These are phyloP conservation scores for Bombus huntii DNA, from an alignment of 1,140 invertebrate genomes.

Conservation along the genomic window DNA sequence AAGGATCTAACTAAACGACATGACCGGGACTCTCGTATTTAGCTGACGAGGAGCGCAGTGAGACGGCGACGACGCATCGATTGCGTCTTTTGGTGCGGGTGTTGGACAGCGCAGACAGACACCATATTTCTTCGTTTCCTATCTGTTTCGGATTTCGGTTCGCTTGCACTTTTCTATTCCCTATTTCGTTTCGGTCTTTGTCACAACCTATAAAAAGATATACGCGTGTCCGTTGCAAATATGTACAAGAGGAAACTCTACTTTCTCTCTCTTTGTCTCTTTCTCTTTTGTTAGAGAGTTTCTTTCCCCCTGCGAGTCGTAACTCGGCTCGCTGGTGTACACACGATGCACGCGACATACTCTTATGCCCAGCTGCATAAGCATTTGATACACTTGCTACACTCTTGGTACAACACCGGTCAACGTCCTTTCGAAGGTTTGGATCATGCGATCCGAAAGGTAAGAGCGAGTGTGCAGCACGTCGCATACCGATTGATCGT, in stretches of 20 bases:
- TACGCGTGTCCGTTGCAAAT: neutral
- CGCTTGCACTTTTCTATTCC: conserved; percentile 10
- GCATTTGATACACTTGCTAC: conserved; percentile 43
- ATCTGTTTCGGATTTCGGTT: conserved; percentile 36
- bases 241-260: neutral
- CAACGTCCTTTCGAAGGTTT: conserved; percentile 80
- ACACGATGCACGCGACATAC: conserved; percentile 6
- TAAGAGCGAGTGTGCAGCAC: conserved; percentile 67
- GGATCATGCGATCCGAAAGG: conserved; percentile 67
- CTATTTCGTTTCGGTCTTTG: neutral
- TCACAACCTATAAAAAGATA: neutral
- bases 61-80: conserved; percentile 38
- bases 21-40: conserved; percentile 25
- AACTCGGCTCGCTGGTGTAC: neutral
- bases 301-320: neutral
- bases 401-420: conserved; percentile 65
- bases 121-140: conserved; percentile 30
- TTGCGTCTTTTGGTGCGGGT: conserved; percentile 31
- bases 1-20: conserved; percentile 11
- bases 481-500: conserved; percentile 74
- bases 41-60: conserved; percentile 29
- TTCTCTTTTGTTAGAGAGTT: neutral
- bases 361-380: conserved; percentile 13
- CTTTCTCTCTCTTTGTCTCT: neutral
- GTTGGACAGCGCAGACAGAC: neutral